phyloP scores from a whole-genome alignment of 2,888 invertebrate species.

The Branchellion lobata region DNA sequence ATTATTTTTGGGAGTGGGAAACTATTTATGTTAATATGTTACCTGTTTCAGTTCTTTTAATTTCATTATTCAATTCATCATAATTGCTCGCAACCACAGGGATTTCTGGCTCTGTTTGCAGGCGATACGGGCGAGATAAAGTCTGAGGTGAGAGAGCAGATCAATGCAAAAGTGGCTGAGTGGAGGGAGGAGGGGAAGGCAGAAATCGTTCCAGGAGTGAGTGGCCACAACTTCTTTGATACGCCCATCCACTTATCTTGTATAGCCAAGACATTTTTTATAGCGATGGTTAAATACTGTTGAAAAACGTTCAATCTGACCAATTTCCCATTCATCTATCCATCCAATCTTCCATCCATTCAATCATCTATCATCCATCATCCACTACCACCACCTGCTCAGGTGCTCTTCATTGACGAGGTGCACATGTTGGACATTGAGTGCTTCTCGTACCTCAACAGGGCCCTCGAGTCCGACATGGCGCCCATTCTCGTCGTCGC shows the following conservation, averaged over 20 bases:
- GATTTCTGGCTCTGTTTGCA: constrained; percentile 93
- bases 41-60: too few species aligned
- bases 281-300: background rate
- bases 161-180: constrained; percentile 92
- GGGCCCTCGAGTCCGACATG: constrained; percentile 93
- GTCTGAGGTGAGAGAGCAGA: constrained; percentile 93
- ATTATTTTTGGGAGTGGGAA: too few species aligned
- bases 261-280: background rate
- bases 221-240: too few species aligned
- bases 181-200: constrained; percentile 99
- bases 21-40: too few species aligned
- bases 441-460: constrained; percentile 95
- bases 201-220: constrained; percentile 90
- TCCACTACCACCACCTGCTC: too few species aligned
- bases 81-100: too few species aligned
- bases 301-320: background rate
- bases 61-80: too few species aligned
- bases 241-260: too few species aligned
- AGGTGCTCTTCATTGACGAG: constrained; percentile 88
- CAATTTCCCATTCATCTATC: background rate
- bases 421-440: constrained; percentile 99
- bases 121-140: constrained; percentile 99
- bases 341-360: background rate
- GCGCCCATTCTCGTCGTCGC: constrained; percentile 98
- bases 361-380: too few species aligned